Conservation (phyloP, 1,140 invertebrate genomes). For the Diploscapter pachys region DNA sequence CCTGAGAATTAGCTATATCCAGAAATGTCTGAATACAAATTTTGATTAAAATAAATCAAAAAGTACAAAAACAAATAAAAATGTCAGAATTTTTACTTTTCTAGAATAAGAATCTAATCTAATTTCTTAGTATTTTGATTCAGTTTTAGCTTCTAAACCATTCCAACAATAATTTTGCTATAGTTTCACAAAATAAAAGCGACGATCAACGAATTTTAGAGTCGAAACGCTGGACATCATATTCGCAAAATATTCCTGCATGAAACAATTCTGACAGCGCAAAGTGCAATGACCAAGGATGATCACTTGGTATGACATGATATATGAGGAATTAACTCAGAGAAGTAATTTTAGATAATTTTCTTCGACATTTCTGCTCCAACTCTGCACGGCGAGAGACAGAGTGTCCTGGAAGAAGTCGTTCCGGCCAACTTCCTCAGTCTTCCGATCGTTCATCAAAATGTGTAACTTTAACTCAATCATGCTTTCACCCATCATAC, state of each 20-base stretch:
- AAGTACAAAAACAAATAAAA: too few species aligned
- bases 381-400: not conserved
- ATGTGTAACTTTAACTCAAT: too few species aligned
- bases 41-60: too few species aligned
- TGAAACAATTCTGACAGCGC: slow-evolving; percentile 10
- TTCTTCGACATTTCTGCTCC: slow-evolving; percentile 9
- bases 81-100: too few species aligned
- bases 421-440: slow-evolving; percentile 12
- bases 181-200: not conserved
- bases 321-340: not conserved
- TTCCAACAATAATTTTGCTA: not conserved
- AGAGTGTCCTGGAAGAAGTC: slow-evolving; percentile 6
- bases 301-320: slow-evolving; percentile 7
- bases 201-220: not conserved
- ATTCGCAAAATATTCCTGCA: slow-evolving; percentile 8
- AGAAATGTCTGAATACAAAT: too few species aligned
- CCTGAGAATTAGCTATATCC: too few species aligned
- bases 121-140: too few species aligned
- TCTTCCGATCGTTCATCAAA: not conserved
- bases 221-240: slow-evolving; percentile 12
- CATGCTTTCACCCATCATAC: too few species aligned
- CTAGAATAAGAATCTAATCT: too few species aligned
- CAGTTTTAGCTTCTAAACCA: too few species aligned
- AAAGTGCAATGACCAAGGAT: slow-evolving; percentile 11
- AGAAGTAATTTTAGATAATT: slow-evolving; percentile 10